phyloP scores from a whole-genome alignment of 2,113 vertebrate species.

The Paraplagusia blochii region DNA sequence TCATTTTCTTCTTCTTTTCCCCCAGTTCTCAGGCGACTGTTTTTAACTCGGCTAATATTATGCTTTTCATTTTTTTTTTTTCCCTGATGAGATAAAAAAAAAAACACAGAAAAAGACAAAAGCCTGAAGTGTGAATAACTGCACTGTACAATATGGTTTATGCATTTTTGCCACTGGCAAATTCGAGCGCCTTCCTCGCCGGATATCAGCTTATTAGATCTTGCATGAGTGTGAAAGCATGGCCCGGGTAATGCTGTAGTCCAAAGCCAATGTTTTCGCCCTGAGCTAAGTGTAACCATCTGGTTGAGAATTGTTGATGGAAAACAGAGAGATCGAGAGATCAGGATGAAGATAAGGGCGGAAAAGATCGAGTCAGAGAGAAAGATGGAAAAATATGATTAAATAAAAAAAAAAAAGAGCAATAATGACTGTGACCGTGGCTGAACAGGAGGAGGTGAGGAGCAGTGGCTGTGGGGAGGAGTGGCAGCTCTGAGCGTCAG shows the following conservation, averaged over 20 bases:
- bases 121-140: conserved; percentile 67
- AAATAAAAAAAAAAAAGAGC: conserved; percentile 31
- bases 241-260: conserved; percentile 53
- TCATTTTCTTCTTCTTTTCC: not conserved
- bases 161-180: conserved; percentile 62
- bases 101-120: conserved; percentile 56
- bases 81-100: conserved; percentile 48
- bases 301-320: conserved; percentile 68
- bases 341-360: conserved; percentile 56
- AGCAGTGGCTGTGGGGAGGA: not conserved
- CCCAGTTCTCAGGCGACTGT: conserved; percentile 30
- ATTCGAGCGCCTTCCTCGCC: conserved; percentile 48
- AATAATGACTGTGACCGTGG: conserved; percentile 1
- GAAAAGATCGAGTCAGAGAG: conserved; percentile 5
- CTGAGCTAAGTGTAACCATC: conserved; percentile 70
- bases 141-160: conserved; percentile 56
- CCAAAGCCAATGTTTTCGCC: conserved; percentile 71
- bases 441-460: not conserved
- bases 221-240: conserved; percentile 57
- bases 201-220: conserved; percentile 70
- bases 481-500: not conserved
- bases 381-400: conserved; percentile 19
- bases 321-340: conserved; percentile 64
- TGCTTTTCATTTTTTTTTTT: conserved; percentile 28
- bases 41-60: conserved; percentile 42